Base-by-base conservation (phyloP, 2,113 vertebrate species). In the Archocentrus centrarchus region DNA sequence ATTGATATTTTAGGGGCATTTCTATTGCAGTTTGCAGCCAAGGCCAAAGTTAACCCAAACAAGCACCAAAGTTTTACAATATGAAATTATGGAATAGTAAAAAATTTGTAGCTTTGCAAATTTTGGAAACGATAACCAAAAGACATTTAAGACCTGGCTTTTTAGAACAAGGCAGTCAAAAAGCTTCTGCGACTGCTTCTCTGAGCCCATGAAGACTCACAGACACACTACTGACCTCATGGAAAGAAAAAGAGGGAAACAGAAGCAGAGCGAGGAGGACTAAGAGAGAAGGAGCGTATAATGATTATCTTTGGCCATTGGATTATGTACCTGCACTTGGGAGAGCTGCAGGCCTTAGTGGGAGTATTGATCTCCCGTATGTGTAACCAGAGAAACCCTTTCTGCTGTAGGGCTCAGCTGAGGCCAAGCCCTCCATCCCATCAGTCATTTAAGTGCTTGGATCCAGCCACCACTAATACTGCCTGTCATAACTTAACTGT, bases 331-430 rank as follows among this genome's bases (percentile, higher is more conserved):
- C 91, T 94, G 92, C 83, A 79, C 88, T 93, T 79, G 47, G 83
- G 84, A 82, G 58, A 83, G 78, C 86, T 86, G 44, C 55, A 58
- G 86, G 80, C 85, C 87, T 83, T 84, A 90, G 90, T 92, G 88
- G 87, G 83, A 80, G 79, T 90, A 94, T 94, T 86, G 93, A 94
- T 95, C 93, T 92, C 81, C 58, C 27, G 64, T 90, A 86, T 85
- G 78, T 90, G 93, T 93, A 95, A 95, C 91, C 76, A 75, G 89
- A 94, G 92, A 95, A 92, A 93, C 84, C 87, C 27, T 82, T 92
- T 85, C 83, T 92, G 79, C 89, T 92, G 91, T 83, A 73, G 80
- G 47, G 83, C 93, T 89, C 86, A 77, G 22, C 76, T 11, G 41
- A 91, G 85, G 88, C 93, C 91, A 89, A 86, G 59, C 63, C 80